Percentiles rank a stretch among this genome's conserved stretches.
phyloP scores from a whole-genome alignment of 1,140 invertebrate species.

The Acyrthosiphon pisum region DNA sequence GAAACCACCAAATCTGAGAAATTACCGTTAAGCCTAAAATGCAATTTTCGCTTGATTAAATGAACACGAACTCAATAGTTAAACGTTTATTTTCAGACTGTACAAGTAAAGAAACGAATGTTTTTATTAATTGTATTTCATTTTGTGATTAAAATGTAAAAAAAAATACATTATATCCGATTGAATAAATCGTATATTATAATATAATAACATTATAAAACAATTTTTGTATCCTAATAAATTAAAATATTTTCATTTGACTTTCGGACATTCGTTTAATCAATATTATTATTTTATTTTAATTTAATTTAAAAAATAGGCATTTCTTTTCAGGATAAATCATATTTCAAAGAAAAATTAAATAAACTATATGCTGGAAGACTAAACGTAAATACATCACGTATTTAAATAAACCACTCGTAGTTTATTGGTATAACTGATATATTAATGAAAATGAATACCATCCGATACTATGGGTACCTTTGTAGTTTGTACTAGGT shows the following conservation, averaged over 20 bases:
- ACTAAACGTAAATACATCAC: not conserved
- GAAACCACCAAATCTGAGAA: not conserved
- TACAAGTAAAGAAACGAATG: not conserved
- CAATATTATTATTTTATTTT: not conserved
- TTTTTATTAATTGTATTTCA: not conserved
- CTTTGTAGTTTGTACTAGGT: not conserved
- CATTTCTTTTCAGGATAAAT: not conserved
- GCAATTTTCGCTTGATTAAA: not conserved
- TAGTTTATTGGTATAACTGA: not conserved
- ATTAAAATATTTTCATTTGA: not conserved
- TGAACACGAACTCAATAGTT: not conserved
- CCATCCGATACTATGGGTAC: not conserved
- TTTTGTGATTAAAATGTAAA: not conserved
- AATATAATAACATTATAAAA: not conserved
- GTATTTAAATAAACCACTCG: not conserved
- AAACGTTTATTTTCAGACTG: not conserved
- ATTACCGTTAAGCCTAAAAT: not conserved
- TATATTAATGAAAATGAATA: slow-evolving; percentile 2
- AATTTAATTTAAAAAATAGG: not conserved
- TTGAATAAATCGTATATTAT: not conserved
- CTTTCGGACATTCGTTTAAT: not conserved
- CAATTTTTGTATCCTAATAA: not conserved
- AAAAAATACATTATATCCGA: not conserved
- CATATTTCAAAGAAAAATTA: not conserved
- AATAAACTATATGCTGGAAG: not conserved